Percentiles rank a stretch among this genome's conserved stretches.
phyloP scores from a whole-genome alignment of 2,113 vertebrate genomes.

The Sula dactylatra region DNA sequence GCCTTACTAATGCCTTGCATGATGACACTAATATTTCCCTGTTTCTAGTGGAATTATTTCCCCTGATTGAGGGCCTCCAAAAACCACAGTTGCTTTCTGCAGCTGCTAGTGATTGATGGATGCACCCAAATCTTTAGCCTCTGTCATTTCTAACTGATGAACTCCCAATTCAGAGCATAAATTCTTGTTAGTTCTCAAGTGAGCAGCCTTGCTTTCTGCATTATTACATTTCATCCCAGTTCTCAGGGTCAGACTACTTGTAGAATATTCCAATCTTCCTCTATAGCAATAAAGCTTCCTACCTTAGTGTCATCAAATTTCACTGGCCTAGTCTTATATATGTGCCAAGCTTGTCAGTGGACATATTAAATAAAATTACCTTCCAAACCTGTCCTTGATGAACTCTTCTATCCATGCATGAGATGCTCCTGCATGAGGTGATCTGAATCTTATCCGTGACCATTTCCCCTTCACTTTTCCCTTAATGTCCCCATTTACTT shows the following conservation, averaged over 20 bases:
- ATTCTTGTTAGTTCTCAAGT: neutral
- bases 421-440: neutral
- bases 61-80: neutral
- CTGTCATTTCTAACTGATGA: neutral
- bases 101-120: neutral
- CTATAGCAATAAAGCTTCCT: neutral
- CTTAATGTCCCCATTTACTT: neutral
- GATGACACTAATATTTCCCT: neutral
- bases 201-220: neutral
- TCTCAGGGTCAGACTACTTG: constrained; percentile 1
- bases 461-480: neutral
- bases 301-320: neutral
- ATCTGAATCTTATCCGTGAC: neutral
- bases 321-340: neutral
- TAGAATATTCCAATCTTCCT: neutral
- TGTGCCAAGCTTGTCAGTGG: neutral
- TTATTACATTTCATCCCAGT: neutral
- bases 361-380: neutral
- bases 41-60: neutral
- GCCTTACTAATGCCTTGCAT: neutral
- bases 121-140: neutral
- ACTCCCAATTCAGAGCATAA: neutral
- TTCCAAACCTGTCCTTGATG: neutral
- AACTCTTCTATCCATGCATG: neutral
- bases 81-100: neutral